Conservation (phyloP, 2,797 vertebrate species). For the Tapirus indicus region DNA sequence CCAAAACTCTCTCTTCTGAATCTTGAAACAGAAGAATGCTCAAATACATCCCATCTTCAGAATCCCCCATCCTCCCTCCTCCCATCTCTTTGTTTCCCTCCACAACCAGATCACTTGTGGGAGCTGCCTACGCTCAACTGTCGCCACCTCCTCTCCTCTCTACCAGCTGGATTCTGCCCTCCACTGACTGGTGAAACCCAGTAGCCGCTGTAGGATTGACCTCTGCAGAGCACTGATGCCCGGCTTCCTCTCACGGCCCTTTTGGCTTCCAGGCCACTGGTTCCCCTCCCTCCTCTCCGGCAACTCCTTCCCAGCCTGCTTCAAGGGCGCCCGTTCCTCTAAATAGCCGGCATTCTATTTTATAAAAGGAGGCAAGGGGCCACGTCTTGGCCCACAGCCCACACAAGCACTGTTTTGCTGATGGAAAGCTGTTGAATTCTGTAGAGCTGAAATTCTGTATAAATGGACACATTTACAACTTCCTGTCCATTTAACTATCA, state of each 20-base stretch:
- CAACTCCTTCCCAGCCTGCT: neutral
- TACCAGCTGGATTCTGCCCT: neutral
- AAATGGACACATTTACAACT: constrained; percentile 76
- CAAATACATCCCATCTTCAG: neutral
- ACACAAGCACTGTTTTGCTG: constrained; percentile 18
- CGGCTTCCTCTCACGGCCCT: neutral
- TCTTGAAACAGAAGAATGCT: neutral
- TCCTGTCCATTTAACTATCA: constrained; percentile 75
- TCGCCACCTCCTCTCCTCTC: rapidly evolving
- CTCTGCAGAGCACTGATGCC: neutral
- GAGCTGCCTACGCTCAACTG: rapidly evolving
- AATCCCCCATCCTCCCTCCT: too few relatives aligned
- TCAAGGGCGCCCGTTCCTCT: neutral
- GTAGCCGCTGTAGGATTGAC: neutral
- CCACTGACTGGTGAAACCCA: neutral
- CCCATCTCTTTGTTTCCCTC: neutral
- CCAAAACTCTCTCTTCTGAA: neutral
- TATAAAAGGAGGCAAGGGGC: constrained; percentile 8
- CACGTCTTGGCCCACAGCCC: constrained; percentile 19
- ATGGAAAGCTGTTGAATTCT: constrained; percentile 70
- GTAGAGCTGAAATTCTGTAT: constrained; percentile 52
- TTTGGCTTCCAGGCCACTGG: neutral
- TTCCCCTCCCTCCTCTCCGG: neutral
- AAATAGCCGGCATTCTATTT: neutral
- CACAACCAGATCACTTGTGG: neutral